These are phyloP conservation scores for Sebastes ruberrimus DNA, from an alignment of 2,797 vertebrate genomes.

Conservation along the genomic window DNA sequence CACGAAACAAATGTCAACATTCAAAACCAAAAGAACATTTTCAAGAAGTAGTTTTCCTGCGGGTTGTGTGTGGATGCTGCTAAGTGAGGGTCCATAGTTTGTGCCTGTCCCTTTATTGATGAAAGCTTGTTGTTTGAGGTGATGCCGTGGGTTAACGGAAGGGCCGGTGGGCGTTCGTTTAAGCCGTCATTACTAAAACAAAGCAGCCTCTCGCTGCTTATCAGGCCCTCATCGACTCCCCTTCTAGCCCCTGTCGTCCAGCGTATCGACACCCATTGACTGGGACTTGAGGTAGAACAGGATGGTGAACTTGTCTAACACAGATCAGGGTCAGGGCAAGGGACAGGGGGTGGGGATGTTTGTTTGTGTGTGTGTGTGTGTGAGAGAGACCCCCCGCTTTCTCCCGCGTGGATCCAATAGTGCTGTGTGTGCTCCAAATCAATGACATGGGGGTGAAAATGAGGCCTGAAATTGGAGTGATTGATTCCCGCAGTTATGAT, in stretches of 20 bases:
- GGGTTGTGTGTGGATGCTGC: not conserved
- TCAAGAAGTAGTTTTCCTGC: not conserved
- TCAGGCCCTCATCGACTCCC: slow-evolving; percentile 81
- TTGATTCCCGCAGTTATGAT: slow-evolving; percentile 65
- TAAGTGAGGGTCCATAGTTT: slow-evolving; percentile 20
- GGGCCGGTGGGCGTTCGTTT: slow-evolving; percentile 59
- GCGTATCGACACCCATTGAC: slow-evolving; percentile 83
- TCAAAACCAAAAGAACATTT: not conserved
- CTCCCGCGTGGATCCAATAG: slow-evolving; percentile 60
- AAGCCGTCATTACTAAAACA: slow-evolving; percentile 87
- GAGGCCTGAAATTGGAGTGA: slow-evolving; percentile 62
- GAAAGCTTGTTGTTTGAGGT: slow-evolving; percentile 69
- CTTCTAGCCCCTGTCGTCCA: slow-evolving; percentile 70
- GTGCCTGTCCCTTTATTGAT: slow-evolving; percentile 64
- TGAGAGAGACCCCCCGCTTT: slow-evolving; percentile 30
- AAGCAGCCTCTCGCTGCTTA: slow-evolving; percentile 80
- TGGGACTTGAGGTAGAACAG: slow-evolving; percentile 72
- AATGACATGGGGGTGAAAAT: slow-evolving; percentile 64
- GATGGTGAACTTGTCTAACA: slow-evolving; percentile 81
- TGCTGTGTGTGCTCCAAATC: slow-evolving; percentile 66
- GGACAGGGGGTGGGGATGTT: slow-evolving; percentile 42
- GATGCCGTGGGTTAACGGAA: slow-evolving; percentile 58
- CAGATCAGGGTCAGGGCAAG: slow-evolving; percentile 77
- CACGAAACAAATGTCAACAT: not conserved
- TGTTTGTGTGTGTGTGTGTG: not conserved